Evolutionary conservation across 2,797 vertebrate species (phyloP).

Genomic region (Epinephelus coioides): DNA sequence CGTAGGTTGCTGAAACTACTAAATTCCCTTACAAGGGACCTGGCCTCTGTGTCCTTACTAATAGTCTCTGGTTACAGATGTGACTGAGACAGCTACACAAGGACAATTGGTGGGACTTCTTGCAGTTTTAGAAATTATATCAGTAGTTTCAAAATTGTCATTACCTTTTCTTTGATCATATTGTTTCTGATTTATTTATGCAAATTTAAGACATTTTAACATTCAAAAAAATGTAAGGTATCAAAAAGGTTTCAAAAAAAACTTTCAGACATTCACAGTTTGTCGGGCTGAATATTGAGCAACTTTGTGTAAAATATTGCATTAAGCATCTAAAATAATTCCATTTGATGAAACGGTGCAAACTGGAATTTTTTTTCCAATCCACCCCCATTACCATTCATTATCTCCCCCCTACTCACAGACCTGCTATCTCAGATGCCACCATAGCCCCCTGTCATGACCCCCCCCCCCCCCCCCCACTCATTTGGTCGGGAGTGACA

Average conservation of each 20-base stretch:
- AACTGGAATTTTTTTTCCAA: no score
- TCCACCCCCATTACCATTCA: constrained; percentile 35
- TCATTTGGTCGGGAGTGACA: constrained; percentile 46
- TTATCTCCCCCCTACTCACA: neutral
- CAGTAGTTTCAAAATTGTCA: neutral
- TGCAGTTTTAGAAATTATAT: neutral
- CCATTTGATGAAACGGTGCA: no score
- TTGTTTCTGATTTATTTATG: no score
- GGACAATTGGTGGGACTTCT: neutral
- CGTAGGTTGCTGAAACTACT: neutral
- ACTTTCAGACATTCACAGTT: no score
- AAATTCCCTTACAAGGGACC: neutral
- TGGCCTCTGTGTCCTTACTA: neutral
- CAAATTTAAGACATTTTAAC: no score
- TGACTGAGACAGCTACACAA: neutral
- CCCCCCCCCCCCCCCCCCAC: neutral
- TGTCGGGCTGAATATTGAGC: no score
- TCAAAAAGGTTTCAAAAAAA: no score
- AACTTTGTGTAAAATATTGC: no score
- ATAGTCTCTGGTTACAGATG: neutral
- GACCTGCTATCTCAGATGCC: constrained; percentile 36
- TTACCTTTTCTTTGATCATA: no score
- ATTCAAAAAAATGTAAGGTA: no score
- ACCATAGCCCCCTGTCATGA: neutral
- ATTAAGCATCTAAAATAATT: no score